Evolutionary conservation across 1,140 invertebrate genomes (phyloP).

Genomic region (Schlechtendalia chinensis): DNA sequence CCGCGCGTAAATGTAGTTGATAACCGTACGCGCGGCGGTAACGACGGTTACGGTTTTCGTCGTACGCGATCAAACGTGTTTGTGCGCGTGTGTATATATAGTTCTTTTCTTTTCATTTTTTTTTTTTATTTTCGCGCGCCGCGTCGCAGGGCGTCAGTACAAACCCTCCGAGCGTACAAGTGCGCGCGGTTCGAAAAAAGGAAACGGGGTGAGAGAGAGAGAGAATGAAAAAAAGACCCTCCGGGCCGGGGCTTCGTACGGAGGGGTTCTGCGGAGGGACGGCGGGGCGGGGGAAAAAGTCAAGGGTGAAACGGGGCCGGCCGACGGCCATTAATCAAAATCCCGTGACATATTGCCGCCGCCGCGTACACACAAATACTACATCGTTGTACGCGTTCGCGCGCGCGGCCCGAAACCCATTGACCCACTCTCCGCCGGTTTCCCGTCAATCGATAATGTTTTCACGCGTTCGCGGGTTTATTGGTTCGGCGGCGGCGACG

Average conservation of each 20-base stretch:
- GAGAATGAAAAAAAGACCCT: constrained; percentile 17
- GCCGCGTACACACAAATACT: constrained; percentile 30
- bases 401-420: constrained; percentile 13
- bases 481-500: neutral
- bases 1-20: no score
- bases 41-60: no score
- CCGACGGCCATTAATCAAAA: constrained; percentile 50
- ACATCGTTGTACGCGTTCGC: neutral
- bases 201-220: no score
- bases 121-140: no score
- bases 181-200: neutral
- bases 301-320: constrained; percentile 49
- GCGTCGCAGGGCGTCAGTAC: neutral
- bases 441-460: constrained; percentile 29
- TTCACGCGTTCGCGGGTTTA: no score
- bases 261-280: neutral
- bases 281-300: neutral
- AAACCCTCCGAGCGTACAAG: neutral
- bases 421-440: constrained; percentile 41
- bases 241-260: neutral
- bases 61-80: no score
- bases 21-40: no score
- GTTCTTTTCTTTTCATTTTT: no score
- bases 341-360: constrained; percentile 48
- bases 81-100: no score